Percentiles rank a stretch among this genome's conserved stretches.
Evolutionary conservation across 2,888 invertebrate genomes (phyloP).

Genomic region (Plusia festucae): DNA sequence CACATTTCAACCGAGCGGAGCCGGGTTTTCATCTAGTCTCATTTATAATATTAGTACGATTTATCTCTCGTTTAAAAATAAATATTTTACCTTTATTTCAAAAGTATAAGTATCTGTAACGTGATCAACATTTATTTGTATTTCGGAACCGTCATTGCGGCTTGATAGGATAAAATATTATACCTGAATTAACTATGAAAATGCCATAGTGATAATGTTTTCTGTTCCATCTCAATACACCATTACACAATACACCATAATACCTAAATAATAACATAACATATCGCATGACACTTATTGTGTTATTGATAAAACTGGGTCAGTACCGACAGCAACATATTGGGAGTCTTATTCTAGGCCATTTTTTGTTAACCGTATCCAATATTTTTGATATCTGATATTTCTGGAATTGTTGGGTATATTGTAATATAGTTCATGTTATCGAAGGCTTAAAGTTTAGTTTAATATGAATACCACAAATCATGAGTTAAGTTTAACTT

Average conservation of each 20-base stretch:
- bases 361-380: conserved; percentile 9
- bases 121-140: too few species aligned
- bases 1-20: too few species aligned
- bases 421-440: background rate
- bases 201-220: background rate
- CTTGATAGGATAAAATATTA: too few species aligned
- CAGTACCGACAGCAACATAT: conserved; percentile 29
- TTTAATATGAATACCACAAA: too few species aligned
- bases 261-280: conserved; percentile 6
- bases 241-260: conserved; percentile 10
- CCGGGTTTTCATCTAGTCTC: too few species aligned
- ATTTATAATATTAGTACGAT: too few species aligned
- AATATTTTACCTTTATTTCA: too few species aligned
- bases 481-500: too few species aligned
- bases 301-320: conserved; percentile 32
- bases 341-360: conserved; percentile 28
- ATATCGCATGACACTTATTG: conserved; percentile 39
- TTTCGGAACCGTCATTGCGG: too few species aligned
- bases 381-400: conserved; percentile 31
- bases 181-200: too few species aligned
- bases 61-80: too few species aligned
- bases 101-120: too few species aligned
- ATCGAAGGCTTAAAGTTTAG: background rate
- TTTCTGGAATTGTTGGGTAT: background rate
- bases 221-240: background rate